Percentiles rank a stretch among this genome's conserved stretches.
Conservation (phyloP, 2,113 vertebrate species). For the Callipepla californica region DNA sequence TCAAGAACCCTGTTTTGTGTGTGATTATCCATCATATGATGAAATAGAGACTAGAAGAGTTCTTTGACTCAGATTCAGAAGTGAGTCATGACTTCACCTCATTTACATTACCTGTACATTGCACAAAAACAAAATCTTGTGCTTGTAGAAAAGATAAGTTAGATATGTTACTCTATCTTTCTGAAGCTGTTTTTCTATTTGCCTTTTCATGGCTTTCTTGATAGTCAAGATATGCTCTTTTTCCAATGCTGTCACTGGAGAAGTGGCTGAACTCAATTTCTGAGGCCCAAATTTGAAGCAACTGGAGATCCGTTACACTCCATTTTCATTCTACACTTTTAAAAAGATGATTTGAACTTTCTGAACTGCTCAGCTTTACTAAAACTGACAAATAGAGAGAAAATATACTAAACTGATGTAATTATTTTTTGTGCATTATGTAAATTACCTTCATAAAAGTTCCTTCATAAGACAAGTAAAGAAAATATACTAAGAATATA, state of each 20-base stretch:
- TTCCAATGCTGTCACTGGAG: neutral
- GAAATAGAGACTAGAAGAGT: neutral
- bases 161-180: fast-evolving
- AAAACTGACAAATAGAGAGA: neutral
- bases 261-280: neutral
- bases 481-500: neutral
- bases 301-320: fast-evolving
- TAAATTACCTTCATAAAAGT: neutral
- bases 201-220: neutral
- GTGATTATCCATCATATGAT: neutral
- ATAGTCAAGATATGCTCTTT: neutral
- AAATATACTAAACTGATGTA: neutral
- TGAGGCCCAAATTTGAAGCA: neutral
- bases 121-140: neutral
- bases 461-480: neutral
- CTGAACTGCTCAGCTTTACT: neutral
- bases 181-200: neutral
- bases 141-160: neutral
- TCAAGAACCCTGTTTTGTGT: neutral
- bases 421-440: neutral
- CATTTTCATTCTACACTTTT: neutral
- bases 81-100: neutral
- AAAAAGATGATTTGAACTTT: neutral
- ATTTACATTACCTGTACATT: neutral
- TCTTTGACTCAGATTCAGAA: neutral